phyloP scores from a whole-genome alignment of 2,888 invertebrate genomes.

The Diarsia dahlii region DNA sequence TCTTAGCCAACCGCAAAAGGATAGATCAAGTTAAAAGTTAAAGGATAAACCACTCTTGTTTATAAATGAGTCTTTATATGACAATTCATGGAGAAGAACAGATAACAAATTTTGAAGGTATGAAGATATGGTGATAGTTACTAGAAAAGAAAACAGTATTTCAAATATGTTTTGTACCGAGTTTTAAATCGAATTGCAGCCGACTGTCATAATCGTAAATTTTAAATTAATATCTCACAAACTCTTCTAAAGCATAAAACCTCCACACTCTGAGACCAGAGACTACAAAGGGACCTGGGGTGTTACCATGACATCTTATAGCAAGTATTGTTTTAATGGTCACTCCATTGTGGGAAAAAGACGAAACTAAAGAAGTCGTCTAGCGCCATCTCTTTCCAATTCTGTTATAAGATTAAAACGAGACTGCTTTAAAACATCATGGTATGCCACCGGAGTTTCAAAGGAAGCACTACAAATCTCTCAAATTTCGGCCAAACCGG shows the following conservation, averaged over 20 bases:
- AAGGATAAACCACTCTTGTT: background rate
- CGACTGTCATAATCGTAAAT: background rate
- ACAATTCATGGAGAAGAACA: background rate
- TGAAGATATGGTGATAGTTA: background rate
- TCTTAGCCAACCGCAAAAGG: background rate
- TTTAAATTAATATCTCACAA: slow-evolving; percentile 7
- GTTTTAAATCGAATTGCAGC: background rate
- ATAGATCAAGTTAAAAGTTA: background rate
- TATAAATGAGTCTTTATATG: background rate
- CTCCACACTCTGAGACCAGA: background rate
- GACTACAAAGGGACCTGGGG: slow-evolving; percentile 2
- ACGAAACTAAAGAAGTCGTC: too few relatives aligned
- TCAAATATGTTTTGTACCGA: background rate
- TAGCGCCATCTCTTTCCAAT: too few relatives aligned
- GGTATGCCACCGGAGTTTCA: background rate
- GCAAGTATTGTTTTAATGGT: too few relatives aligned
- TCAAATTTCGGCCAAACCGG: background rate
- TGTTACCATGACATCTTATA: too few relatives aligned
- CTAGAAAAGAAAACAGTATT: background rate
- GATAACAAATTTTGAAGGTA: background rate
- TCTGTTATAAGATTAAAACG: too few relatives aligned
- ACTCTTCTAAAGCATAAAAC: slow-evolving; percentile 1
- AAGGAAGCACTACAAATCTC: slow-evolving; percentile 1
- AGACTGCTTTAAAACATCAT: too few relatives aligned
- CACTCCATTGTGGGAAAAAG: too few relatives aligned